Conservation (phyloP, 2,888 invertebrate genomes). For the Pelosia muscerda region DNA sequence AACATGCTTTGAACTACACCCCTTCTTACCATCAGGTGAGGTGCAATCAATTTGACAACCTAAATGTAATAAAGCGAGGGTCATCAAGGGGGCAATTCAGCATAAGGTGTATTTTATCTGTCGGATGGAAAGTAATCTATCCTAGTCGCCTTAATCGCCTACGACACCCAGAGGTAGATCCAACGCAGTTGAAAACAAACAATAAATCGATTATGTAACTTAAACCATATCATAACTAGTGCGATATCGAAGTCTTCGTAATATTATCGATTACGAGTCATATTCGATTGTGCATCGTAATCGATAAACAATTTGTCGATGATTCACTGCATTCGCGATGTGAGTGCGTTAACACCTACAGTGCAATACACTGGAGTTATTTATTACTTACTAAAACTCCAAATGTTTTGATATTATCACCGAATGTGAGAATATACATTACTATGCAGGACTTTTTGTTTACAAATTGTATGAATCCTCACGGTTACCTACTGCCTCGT, state of each 20-base stretch:
- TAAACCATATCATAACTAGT: not conserved
- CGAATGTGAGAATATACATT: not conserved
- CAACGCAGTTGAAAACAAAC: too few species aligned
- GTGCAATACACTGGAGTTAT: slow-evolving; percentile 5
- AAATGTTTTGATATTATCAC: not conserved
- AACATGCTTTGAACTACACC: too few species aligned
- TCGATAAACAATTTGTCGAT: not conserved
- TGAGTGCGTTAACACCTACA: slow-evolving; percentile 6
- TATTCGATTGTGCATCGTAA: not conserved
- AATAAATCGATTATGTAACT: not conserved
- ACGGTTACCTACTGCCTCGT: too few species aligned
- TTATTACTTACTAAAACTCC: not conserved
- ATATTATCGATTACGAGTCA: not conserved
- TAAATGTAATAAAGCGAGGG: too few species aligned
- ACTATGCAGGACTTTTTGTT: not conserved
- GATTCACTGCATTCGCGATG: slow-evolving; percentile 10
- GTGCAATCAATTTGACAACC: too few species aligned
- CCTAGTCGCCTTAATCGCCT: too few species aligned
- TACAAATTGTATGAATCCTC: too few species aligned
- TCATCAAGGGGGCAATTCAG: too few species aligned
- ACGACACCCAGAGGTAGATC: too few species aligned
- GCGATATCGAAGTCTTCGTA: not conserved
- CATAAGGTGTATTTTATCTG: too few species aligned
- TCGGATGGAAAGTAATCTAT: too few species aligned
- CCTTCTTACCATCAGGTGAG: too few species aligned